Percentiles rank a stretch among this genome's conserved stretches.
These are phyloP conservation scores for Neodiprion pinetum DNA, from an alignment of 1,140 invertebrate genomes.

Conservation along the genomic window DNA sequence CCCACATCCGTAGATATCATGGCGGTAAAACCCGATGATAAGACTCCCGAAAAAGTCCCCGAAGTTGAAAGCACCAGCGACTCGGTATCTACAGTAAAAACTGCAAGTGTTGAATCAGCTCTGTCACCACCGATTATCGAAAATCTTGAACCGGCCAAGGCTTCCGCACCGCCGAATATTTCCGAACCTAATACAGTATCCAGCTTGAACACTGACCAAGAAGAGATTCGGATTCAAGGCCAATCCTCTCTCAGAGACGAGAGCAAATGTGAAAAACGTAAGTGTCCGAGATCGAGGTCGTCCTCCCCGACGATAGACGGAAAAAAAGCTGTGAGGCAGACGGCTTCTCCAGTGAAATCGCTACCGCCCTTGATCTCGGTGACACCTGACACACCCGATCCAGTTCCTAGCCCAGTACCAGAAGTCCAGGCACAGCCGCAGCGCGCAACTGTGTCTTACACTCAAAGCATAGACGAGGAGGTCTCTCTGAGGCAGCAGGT, in stretches of 20 bases:
- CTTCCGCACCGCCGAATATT: background rate
- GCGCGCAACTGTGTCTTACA: conserved; percentile 51
- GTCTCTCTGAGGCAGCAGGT: conserved; percentile 33
- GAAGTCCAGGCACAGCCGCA: conserved; percentile 39
- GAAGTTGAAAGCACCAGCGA: background rate
- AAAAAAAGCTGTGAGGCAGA: conserved; percentile 38
- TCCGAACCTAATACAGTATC: background rate
- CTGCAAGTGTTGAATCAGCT: background rate
- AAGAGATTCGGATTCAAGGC: conserved; percentile 21
- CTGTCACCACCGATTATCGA: background rate
- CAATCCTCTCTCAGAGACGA: too few species aligned
- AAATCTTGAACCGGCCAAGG: conserved; percentile 25
- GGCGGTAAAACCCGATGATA: background rate
- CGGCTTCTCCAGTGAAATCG: conserved; percentile 55
- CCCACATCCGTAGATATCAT: too few species aligned
- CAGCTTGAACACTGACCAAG: background rate
- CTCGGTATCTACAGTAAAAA: background rate
- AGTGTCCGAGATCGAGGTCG: conserved; percentile 38
- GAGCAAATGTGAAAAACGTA: background rate
- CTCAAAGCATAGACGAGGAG: conserved; percentile 23
- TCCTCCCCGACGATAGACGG: conserved; percentile 34
- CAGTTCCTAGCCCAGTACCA: conserved; percentile 14
- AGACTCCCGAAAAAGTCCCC: background rate
- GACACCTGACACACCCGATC: conserved; percentile 47
- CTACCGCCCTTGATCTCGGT: conserved; percentile 58